These are phyloP conservation scores for Phalacrocorax aristotelis DNA, from an alignment of 2,113 vertebrate genomes.

Conservation along the genomic window DNA sequence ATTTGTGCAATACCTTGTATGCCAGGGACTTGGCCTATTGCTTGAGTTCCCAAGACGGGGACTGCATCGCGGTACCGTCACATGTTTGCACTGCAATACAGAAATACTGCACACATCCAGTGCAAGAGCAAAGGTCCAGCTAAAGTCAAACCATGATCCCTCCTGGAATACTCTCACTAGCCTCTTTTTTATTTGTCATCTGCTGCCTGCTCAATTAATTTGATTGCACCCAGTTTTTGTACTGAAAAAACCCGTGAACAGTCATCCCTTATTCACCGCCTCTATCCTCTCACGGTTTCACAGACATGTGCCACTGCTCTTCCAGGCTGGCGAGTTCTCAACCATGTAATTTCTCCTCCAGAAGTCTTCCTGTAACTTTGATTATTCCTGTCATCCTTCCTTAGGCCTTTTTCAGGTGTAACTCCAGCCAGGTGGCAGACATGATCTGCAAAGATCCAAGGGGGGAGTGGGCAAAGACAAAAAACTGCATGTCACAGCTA, in stretches of 20 bases:
- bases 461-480: not conserved
- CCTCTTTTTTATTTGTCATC: not conserved
- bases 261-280: not conserved
- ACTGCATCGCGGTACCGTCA: accelerated
- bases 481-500: not conserved
- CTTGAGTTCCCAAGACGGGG: not conserved
- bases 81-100: not conserved
- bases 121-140: not conserved
- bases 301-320: not conserved
- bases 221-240: not conserved
- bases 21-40: not conserved
- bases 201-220: not conserved
- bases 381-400: not conserved
- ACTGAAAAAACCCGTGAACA: not conserved
- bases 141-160: not conserved
- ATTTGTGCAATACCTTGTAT: not conserved
- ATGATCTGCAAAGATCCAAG: not conserved
- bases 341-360: not conserved
- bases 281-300: not conserved
- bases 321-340: not conserved
- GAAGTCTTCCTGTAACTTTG: not conserved
- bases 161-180: not conserved
- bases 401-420: not conserved
- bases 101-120: not conserved
- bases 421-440: not conserved